Conservation (phyloP, 2,888 invertebrate species). For the Phalera bucephala region DNA sequence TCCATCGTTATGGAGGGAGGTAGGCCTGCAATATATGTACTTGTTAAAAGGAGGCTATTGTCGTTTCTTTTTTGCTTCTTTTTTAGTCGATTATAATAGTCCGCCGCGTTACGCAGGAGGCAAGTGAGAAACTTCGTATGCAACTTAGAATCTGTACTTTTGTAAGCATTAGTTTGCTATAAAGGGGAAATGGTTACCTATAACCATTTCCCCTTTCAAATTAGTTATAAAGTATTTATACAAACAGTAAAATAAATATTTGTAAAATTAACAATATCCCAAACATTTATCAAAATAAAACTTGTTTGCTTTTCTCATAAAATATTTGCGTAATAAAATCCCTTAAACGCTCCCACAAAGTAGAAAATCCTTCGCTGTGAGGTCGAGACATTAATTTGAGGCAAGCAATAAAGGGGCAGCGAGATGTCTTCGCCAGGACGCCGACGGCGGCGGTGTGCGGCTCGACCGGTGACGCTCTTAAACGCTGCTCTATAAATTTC, state of each 20-base stretch:
- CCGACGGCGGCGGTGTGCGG: slow-evolving; percentile 28
- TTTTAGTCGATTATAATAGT: too few relatives aligned
- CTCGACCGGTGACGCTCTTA: slow-evolving; percentile 60
- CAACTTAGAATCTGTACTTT: too few relatives aligned
- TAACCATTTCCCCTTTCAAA: too few relatives aligned
- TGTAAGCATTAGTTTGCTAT: too few relatives aligned
- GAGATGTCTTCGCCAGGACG: slow-evolving; percentile 65
- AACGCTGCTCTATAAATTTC: slow-evolving; percentile 72
- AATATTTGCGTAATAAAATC: slow-evolving; percentile 71
- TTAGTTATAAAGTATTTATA: too few relatives aligned
- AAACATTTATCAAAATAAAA: slow-evolving; percentile 34
- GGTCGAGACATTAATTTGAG: slow-evolving; percentile 80
- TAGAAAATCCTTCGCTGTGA: slow-evolving; percentile 66
- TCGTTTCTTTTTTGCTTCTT: too few relatives aligned
- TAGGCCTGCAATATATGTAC: background rate
- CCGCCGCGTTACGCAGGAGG: too few relatives aligned
- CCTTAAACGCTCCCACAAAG: slow-evolving; percentile 71
- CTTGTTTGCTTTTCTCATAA: slow-evolving; percentile 54
- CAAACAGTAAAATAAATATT: too few relatives aligned
- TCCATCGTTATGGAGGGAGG: slow-evolving; percentile 2
- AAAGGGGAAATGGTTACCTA: too few relatives aligned
- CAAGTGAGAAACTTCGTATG: too few relatives aligned
- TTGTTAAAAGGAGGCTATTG: too few relatives aligned
- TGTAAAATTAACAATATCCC: too few relatives aligned
- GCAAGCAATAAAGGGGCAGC: slow-evolving; percentile 78